Percentiles rank a stretch among this genome's conserved stretches.
phyloP scores from a whole-genome alignment of 2,797 vertebrate species.

The Cyprinella venusta region DNA sequence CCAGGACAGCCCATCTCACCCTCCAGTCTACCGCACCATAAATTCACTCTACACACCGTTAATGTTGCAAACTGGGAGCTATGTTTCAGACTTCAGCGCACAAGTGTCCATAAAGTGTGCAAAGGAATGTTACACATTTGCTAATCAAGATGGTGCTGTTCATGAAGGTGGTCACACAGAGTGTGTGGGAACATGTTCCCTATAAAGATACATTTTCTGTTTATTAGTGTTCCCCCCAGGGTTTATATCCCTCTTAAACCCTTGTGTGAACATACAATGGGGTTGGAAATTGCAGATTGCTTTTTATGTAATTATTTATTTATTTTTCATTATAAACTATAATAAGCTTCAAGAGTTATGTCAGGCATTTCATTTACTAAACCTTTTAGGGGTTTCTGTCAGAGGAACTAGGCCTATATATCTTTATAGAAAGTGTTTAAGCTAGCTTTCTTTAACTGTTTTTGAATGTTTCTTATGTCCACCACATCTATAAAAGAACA shows the following conservation, averaged over 20 bases:
- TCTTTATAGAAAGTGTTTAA: too few relatives aligned
- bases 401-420: too few relatives aligned
- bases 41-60: constrained; percentile 61
- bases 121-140: constrained; percentile 62
- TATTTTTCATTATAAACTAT: background rate
- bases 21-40: constrained; percentile 60
- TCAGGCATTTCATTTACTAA: background rate
- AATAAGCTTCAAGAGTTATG: background rate
- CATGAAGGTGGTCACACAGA: constrained; percentile 57
- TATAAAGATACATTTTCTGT: constrained; percentile 55
- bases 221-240: constrained; percentile 52
- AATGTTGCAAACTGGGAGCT: constrained; percentile 53
- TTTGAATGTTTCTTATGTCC: background rate
- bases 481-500: too few relatives aligned
- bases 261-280: background rate
- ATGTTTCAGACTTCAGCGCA: constrained; percentile 51
- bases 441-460: background rate
- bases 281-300: background rate
- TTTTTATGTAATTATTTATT: background rate
- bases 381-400: background rate
- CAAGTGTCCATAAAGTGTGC: constrained; percentile 59
- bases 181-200: constrained; percentile 51
- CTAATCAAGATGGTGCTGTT: constrained; percentile 57
- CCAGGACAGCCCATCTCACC: constrained; percentile 52
- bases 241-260: constrained; percentile 15